A percentile compares a stretch with the other conserved stretches of the same genome.
Evolutionary conservation across 2,113 vertebrate species (phyloP).

Genomic region (Mionectes macconnelli): DNA sequence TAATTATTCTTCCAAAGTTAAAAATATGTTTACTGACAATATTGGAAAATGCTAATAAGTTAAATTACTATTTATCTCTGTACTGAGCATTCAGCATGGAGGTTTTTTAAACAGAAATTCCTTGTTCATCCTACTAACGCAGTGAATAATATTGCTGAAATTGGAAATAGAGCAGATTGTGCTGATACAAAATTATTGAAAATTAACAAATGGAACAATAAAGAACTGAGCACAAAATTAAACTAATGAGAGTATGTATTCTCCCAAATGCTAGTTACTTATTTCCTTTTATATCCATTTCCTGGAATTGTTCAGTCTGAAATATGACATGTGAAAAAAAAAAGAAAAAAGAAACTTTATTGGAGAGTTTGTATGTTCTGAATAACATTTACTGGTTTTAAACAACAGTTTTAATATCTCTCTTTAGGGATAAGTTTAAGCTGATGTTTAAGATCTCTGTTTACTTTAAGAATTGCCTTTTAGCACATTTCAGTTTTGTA

Average conservation of each 20-base stretch:
- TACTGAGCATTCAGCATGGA: not conserved
- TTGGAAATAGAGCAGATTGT: not conserved
- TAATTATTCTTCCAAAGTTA: not conserved
- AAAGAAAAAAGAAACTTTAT: not conserved
- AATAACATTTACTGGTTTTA: not conserved
- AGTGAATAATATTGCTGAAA: not conserved
- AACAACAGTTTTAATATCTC: not conserved
- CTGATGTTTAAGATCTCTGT: not conserved
- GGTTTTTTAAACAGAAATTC: not conserved
- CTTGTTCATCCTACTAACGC: not conserved
- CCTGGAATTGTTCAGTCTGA: not conserved
- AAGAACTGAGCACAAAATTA: not conserved
- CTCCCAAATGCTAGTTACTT: not conserved
- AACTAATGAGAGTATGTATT: not conserved
- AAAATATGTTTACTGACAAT: not conserved
- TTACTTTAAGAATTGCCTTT: not conserved
- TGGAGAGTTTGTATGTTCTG: not conserved
- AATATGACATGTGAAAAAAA: not conserved
- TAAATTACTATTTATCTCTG: not conserved
- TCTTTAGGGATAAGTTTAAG: not conserved
- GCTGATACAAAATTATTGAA: not conserved
- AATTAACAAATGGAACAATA: not conserved
- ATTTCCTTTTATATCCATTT: not conserved
- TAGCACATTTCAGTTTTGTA: not conserved
- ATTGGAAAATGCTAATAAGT: not conserved